Evolutionary conservation across 2,888 invertebrate genomes (phyloP), one percentile per base, ranked within the genome.

Genomic region (Pelosia muscerda): DNA sequence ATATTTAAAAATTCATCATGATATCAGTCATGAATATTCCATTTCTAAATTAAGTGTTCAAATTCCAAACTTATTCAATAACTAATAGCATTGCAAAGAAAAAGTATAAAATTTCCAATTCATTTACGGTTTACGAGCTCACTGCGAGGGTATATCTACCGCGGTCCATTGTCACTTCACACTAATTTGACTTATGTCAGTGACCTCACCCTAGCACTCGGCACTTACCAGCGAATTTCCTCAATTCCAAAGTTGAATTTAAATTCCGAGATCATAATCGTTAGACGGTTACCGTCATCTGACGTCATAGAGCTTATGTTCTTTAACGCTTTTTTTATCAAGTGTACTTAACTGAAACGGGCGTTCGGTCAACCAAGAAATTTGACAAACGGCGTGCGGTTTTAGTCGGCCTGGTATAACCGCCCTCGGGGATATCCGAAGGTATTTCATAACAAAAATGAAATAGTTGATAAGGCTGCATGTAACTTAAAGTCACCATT

Each of bases 151-250:
- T 69, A 66, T 42, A 56, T 65, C 66, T 69, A 68, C 66, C 26
- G 65, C 59, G 26, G 19, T n/a, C 60, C 67, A 71, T 72, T 75
- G 69, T 66, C 59, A 68, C 60, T 71, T 63, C 54, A 57, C 59
- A 76, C 66, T 71, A 59, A 74, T 68, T 69, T 72, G 69, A 72
- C 66, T 76, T 71, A 73, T 71, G 78, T 74, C 76, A 74, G n/a
- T 76, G 76, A 74, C 76, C 80, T 68, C 38, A 63, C 57, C 60
- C 63, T 55, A 60, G 34, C 15, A 53, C 57, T 56, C 63, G 62
- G 34, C 22, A 38, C 60, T 65, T 66, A 64, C 56, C 26, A 55
- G 56, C 54, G 60, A 71, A 71, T 69, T 65, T 74, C 68, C 78
- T 68, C 63, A 65, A 71, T 70, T 70, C 62, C 68, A 56, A 68